These are phyloP conservation scores for Poecilia picta DNA, from an alignment of 2,797 vertebrate genomes.

Conservation along the genomic window DNA sequence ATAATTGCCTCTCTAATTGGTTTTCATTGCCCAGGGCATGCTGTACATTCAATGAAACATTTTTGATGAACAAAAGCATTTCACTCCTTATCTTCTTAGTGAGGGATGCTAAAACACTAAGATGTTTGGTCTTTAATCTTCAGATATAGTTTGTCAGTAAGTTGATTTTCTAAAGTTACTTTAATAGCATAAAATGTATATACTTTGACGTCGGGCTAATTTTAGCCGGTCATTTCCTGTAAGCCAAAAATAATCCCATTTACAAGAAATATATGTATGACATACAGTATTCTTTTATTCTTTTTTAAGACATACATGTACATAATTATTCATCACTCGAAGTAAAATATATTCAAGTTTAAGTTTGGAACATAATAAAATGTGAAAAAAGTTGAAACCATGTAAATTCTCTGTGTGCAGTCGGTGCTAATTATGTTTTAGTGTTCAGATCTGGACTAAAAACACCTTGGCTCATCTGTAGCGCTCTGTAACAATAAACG, in stretches of 20 bases:
- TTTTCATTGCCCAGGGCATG: not conserved
- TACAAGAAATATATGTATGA: not conserved
- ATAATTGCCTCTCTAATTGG: constrained; percentile 7
- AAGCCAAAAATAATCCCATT: not conserved
- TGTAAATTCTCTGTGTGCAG: not conserved
- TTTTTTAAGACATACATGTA: not conserved
- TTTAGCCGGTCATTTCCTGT: not conserved
- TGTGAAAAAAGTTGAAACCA: not conserved
- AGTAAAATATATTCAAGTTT: not conserved
- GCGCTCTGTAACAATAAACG: not conserved
- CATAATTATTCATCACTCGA: not conserved
- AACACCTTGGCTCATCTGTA: not conserved
- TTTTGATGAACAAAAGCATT: constrained; percentile 1
- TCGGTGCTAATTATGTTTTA: not conserved
- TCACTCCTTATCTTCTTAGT: not conserved
- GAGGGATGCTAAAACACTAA: not conserved
- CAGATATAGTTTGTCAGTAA: not conserved
- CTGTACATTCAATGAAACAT: not conserved
- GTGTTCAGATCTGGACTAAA: not conserved
- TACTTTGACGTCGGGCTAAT: not conserved
- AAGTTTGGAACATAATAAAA: not conserved
- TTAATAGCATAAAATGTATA: not conserved
- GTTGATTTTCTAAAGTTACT: not conserved
- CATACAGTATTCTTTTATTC: not conserved
- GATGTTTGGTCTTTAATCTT: not conserved